A percentile compares a stretch with the other conserved stretches of the same genome.
phyloP scores from a whole-genome alignment of 2,113 vertebrate genomes.

The Cynocephalus volans region DNA sequence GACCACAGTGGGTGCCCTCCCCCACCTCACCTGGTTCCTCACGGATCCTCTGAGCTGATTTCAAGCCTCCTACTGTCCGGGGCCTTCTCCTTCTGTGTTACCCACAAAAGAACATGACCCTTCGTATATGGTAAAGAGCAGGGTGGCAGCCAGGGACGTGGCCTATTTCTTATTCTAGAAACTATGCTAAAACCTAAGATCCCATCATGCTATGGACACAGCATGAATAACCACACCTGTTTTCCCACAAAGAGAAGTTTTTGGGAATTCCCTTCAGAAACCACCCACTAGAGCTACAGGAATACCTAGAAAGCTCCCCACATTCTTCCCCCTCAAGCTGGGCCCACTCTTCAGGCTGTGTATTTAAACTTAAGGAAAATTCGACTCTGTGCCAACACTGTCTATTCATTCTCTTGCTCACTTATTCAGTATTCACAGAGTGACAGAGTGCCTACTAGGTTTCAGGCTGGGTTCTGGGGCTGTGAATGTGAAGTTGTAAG shows the following conservation, averaged over 20 bases:
- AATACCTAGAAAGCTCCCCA: not conserved
- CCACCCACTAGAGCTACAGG: not conserved
- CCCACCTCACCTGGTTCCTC: not conserved
- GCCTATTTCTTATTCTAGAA: not conserved
- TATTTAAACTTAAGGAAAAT: not conserved
- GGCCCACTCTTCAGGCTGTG: not conserved
- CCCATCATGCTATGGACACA: not conserved
- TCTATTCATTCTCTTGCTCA: not conserved
- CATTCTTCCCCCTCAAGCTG: not conserved
- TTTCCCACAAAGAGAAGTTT: not conserved
- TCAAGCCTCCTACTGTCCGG: rapidly evolving
- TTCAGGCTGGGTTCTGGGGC: not conserved
- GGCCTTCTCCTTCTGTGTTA: not conserved
- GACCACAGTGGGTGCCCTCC: no score
- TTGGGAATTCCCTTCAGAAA: not conserved
- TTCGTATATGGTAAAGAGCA: not conserved
- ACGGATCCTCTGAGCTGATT: not conserved
- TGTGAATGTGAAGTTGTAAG: not conserved
- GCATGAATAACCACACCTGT: not conserved
- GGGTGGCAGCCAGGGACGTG: not conserved
- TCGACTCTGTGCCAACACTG: not conserved
- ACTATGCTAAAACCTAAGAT: not conserved
- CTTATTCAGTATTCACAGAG: not conserved
- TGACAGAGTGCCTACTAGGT: not conserved
- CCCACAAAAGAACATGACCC: not conserved